phyloP scores from a whole-genome alignment of 2,888 invertebrate genomes.

The Boloria selene region DNA sequence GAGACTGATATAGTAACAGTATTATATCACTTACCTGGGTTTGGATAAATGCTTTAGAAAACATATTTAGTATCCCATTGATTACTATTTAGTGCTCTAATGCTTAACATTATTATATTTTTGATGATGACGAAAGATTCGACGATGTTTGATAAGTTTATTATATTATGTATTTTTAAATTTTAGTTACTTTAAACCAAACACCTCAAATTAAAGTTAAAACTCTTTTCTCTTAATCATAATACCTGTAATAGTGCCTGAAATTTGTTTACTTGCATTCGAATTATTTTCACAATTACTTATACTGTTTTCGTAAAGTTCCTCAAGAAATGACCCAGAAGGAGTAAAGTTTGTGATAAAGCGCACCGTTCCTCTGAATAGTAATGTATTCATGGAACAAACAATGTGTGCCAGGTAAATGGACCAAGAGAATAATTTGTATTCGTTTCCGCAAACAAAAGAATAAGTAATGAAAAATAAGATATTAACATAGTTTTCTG shows the following conservation, averaged over 20 bases:
- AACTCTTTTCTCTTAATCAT: slow-evolving; percentile 53
- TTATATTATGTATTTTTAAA: no score
- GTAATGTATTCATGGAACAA: slow-evolving; percentile 35
- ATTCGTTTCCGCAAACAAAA: slow-evolving; percentile 22
- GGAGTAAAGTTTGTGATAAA: slow-evolving; percentile 39
- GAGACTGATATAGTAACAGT: slow-evolving; percentile 75
- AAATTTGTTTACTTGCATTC: slow-evolving; percentile 38
- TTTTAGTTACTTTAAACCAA: neutral
- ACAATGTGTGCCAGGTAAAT: slow-evolving; percentile 38
- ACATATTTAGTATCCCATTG: neutral
- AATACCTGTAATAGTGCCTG: slow-evolving; percentile 71
- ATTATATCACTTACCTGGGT: slow-evolving; percentile 52
- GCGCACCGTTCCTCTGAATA: slow-evolving; percentile 32
- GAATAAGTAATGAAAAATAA: slow-evolving; percentile 12
- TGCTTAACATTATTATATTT: neutral
- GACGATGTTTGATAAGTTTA: neutral
- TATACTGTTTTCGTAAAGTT: slow-evolving; percentile 40
- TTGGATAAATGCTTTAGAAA: neutral
- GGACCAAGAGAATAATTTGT: slow-evolving; percentile 32
- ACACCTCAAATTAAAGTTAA: slow-evolving; percentile 35
- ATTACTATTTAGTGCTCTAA: slow-evolving; percentile 2
- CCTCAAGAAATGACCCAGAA: slow-evolving; percentile 37
- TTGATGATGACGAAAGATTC: slow-evolving; percentile 7
- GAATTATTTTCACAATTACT: slow-evolving; percentile 32
- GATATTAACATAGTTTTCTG: slow-evolving; percentile 13